Conservation (phyloP, 1,140 invertebrate genomes). For the Drosophila pseudoobscura region DNA sequence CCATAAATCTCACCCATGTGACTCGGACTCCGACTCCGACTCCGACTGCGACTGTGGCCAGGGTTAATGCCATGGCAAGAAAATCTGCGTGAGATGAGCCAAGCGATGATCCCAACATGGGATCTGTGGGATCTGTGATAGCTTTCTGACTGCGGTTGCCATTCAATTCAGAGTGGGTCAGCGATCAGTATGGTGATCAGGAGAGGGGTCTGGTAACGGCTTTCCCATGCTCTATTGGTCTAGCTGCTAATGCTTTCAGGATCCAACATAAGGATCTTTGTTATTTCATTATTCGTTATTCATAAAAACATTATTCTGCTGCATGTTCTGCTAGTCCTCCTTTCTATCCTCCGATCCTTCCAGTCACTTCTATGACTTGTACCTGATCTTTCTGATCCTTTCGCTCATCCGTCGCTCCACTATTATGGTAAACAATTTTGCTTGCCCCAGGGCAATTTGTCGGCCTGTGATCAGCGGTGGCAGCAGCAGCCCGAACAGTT, state of each 20-base stretch:
- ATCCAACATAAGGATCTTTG: too few species aligned
- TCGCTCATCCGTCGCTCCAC: not conserved
- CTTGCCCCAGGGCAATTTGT: conserved; percentile 30
- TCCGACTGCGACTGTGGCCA: not conserved
- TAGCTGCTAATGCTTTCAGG: too few species aligned
- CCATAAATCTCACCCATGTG: conserved; percentile 75
- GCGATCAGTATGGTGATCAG: too few species aligned
- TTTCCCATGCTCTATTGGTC: conserved; percentile 3
- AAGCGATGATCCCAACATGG: not conserved
- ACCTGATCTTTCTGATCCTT: conserved; percentile 1
- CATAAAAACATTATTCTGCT: too few species aligned
- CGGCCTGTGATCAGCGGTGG: not conserved
- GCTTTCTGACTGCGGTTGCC: conserved; percentile 15
- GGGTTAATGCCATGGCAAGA: conserved; percentile 54
- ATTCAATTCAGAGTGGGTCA: conserved; percentile 10
- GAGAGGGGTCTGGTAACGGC: not conserved
- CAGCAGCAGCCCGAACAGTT: conserved; percentile 44
- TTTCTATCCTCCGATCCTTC: too few species aligned
- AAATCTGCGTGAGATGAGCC: conserved; percentile 59
- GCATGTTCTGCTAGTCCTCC: too few species aligned
- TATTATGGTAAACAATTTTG: not conserved
- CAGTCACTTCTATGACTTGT: too few species aligned
- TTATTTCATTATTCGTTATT: too few species aligned
- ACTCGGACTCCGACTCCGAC: not conserved
- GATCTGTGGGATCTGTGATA: conserved; percentile 23